These are phyloP conservation scores for Enteromius unitaeniatus DNA, from an alignment of 2,797 vertebrate species.

Conservation along the genomic window DNA sequence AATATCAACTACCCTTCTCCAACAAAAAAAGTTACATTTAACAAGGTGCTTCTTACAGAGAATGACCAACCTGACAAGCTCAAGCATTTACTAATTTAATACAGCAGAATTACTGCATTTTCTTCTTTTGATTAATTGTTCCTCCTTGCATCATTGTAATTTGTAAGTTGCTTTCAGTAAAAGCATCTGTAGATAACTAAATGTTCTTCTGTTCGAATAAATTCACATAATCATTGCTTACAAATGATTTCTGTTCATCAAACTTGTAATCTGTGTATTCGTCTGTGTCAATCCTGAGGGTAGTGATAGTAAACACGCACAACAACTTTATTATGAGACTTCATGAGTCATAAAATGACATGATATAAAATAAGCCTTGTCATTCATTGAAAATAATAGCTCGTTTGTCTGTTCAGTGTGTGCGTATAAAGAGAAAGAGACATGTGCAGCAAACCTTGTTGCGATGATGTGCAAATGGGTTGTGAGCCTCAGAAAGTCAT, in stretches of 20 bases:
- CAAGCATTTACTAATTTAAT: neutral
- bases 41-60: neutral
- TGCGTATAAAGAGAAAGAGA: neutral
- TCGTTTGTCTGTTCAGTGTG: neutral
- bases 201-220: neutral
- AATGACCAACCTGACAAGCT: neutral
- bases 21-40: neutral
- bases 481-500: neutral
- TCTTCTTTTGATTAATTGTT: neutral
- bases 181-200: neutral
- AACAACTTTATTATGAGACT: neutral
- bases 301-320: neutral
- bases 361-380: neutral
- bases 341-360: neutral
- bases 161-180: neutral
- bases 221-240: neutral
- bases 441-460: neutral
- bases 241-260: neutral
- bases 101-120: neutral
- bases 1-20: neutral
- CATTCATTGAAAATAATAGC: neutral
- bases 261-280: neutral
- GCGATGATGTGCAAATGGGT: slow-evolving; percentile 2
- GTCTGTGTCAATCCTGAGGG: neutral
- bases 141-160: neutral